These are phyloP conservation scores for Silurus asotus DNA, from an alignment of 2,113 vertebrate genomes.

Conservation along the genomic window DNA sequence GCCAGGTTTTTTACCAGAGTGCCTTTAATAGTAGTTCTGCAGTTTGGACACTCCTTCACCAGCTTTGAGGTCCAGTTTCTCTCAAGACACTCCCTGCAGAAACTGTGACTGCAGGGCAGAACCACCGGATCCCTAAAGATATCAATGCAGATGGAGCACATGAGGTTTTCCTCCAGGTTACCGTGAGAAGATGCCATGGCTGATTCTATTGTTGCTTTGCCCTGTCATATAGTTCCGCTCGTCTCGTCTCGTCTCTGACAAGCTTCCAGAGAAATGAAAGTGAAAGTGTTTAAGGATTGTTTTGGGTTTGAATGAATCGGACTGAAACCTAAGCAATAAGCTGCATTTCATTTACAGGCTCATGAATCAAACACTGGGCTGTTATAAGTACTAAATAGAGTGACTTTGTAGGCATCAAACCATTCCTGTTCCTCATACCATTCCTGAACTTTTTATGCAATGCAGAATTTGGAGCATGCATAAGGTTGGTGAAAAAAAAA, in stretches of 20 bases:
- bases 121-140: constrained; percentile 12
- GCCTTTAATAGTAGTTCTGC: neutral
- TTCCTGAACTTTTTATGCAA: no score
- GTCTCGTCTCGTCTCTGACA: neutral
- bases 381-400: neutral
- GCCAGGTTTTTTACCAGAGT: neutral
- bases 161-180: neutral
- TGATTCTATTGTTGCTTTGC: neutral
- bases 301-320: neutral
- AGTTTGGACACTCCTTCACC: neutral
- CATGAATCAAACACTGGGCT: neutral
- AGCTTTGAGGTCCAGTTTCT: neutral
- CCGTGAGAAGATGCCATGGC: neutral
- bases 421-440: no score
- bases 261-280: constrained; percentile 1
- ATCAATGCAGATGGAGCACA: neutral
- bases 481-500: no score
- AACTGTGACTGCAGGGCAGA: constrained; percentile 13
- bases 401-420: no score
- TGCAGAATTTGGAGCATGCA: no score
- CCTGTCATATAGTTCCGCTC: fast-evolving
- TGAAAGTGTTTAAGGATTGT: neutral
- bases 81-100: neutral
- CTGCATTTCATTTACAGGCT: neutral
- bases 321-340: neutral